Evolutionary conservation across 1,140 invertebrate genomes (phyloP).

Genomic region (Solenopsis invicta): DNA sequence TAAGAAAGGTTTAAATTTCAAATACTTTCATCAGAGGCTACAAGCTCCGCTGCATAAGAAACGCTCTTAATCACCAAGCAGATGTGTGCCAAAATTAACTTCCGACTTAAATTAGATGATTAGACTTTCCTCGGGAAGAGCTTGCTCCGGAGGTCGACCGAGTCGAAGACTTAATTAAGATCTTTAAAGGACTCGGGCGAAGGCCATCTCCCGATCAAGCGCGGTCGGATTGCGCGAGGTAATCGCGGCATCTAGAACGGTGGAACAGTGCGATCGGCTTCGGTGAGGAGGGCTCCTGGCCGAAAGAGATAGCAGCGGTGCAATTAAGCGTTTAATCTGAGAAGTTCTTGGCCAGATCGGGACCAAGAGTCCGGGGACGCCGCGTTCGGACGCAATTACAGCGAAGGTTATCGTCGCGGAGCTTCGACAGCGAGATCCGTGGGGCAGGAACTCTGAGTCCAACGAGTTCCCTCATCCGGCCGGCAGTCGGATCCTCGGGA

Average conservation of each 20-base stretch:
- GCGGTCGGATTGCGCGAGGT: conserved; percentile 55
- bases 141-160: conserved; percentile 71
- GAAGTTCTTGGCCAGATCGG: conserved; percentile 75
- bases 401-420: conserved; percentile 77
- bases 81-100: conserved; percentile 63
- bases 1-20: neutral
- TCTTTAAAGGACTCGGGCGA: conserved; percentile 68
- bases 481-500: conserved; percentile 70
- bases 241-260: conserved; percentile 54
- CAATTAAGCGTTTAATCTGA: conserved; percentile 82
- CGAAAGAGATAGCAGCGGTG: conserved; percentile 71
- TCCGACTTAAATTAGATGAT: conserved; percentile 39
- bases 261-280: conserved; percentile 37
- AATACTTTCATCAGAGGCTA: neutral
- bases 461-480: conserved; percentile 56
- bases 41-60: neutral
- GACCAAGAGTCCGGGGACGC: conserved; percentile 59
- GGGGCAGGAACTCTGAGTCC: conserved; percentile 67
- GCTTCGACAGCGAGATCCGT: conserved; percentile 73
- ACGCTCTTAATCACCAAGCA: conserved; percentile 58
- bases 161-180: conserved; percentile 75
- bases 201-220: conserved; percentile 68
- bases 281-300: conserved; percentile 40
- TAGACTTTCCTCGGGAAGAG: conserved; percentile 49
- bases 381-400: conserved; percentile 79